Conservation (phyloP, 1,140 invertebrate species). For the Phymorhynchus buccinoides region DNA sequence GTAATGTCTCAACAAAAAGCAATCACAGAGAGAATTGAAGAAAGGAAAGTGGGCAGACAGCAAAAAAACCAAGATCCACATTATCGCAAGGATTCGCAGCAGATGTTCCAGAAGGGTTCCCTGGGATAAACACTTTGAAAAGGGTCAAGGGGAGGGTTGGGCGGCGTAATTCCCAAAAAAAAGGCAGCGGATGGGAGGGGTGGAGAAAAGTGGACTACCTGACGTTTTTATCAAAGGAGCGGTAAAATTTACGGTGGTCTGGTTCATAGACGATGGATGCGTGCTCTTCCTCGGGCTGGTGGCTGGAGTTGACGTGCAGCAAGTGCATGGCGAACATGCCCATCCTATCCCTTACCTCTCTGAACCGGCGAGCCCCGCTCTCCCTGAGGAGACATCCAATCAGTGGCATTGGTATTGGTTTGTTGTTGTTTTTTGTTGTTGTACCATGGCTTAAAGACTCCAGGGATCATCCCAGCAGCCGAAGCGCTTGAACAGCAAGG, state of each 20-base stretch:
- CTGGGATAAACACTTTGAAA: background rate
- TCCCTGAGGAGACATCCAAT: background rate
- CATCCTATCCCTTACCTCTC: conserved; percentile 27
- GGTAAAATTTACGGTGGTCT: background rate
- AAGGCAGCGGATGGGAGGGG: background rate
- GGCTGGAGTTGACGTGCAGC: background rate
- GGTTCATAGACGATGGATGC: background rate
- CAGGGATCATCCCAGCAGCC: no score
- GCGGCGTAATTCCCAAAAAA: background rate
- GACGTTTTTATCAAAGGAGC: background rate
- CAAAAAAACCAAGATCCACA: no score
- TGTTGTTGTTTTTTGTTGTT: no score
- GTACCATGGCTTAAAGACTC: no score
- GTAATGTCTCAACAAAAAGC: no score
- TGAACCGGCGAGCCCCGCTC: conserved; percentile 16
- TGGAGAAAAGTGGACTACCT: background rate
- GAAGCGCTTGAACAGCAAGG: no score
- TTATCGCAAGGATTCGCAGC: no score
- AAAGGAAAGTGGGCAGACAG: no score
- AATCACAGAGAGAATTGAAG: no score
- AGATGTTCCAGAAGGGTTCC: no score
- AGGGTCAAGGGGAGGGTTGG: no score
- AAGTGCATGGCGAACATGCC: conserved; percentile 16
- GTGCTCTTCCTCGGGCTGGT: background rate
- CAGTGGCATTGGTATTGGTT: no score